Evolutionary conservation across 2,888 invertebrate species (phyloP).

Genomic region (Drosophila anceps): DNA sequence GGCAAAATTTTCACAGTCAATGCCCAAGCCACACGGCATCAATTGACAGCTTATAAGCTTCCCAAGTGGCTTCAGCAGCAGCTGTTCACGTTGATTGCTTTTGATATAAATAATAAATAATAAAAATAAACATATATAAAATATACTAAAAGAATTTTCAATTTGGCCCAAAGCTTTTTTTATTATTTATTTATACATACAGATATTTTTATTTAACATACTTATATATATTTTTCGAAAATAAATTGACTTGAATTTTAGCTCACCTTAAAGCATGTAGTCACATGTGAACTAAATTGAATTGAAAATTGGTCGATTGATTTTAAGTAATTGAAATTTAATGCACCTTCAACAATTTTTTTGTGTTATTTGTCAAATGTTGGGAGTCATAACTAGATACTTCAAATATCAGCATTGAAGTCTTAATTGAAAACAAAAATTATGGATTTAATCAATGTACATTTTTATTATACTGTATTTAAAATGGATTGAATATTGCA

Average conservation of each 20-base stretch:
- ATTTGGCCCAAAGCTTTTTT: neutral
- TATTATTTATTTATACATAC: neutral
- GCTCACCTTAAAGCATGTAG: neutral
- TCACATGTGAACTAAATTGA: neutral
- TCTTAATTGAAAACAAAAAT: no score
- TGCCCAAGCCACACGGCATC: conserved; percentile 15
- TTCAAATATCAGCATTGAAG: neutral
- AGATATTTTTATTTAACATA: no score
- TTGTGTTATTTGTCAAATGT: neutral
- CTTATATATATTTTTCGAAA: neutral
- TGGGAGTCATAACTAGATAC: neutral
- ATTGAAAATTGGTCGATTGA: neutral
- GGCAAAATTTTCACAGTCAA: conserved; percentile 34
- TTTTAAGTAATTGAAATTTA: neutral
- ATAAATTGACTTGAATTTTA: neutral
- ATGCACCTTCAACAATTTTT: neutral
- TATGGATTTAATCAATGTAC: no score
- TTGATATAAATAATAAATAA: neutral
- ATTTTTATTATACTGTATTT: no score
- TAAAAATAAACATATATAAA: neutral
- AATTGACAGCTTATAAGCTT: conserved; percentile 25
- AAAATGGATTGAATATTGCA: no score
- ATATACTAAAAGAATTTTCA: neutral
- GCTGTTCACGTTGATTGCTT: conserved; percentile 17
- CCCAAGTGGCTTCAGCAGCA: neutral